A percentile compares a stretch with the other conserved stretches of the same genome.
Conservation (phyloP, 2,797 vertebrate species). For the Sebastes aleutianus region DNA sequence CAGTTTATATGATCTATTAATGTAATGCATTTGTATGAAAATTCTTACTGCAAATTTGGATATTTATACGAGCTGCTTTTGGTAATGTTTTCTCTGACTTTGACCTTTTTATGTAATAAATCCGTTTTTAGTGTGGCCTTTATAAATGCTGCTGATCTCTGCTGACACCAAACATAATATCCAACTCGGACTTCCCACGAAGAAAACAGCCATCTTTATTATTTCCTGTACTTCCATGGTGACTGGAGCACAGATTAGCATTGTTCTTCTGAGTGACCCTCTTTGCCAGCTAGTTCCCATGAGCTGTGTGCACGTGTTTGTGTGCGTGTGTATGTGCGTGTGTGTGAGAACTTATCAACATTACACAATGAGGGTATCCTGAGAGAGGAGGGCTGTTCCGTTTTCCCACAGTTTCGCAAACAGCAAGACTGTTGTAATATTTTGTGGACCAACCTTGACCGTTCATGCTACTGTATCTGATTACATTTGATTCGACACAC, state of each 20-base stretch:
- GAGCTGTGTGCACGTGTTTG: constrained; percentile 42
- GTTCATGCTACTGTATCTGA: constrained; percentile 7
- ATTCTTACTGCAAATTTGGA: constrained; percentile 29
- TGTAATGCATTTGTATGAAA: constrained; percentile 40
- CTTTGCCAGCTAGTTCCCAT: constrained; percentile 72
- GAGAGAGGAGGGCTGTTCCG: constrained; percentile 59
- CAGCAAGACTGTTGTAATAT: constrained; percentile 27
- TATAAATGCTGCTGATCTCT: constrained; percentile 30
- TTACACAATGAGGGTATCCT: constrained; percentile 72
- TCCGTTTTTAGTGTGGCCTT: constrained; percentile 29
- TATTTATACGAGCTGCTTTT: constrained; percentile 58
- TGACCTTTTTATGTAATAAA: constrained; percentile 60
- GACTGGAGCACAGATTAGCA: constrained; percentile 53
- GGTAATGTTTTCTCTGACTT: constrained; percentile 42
- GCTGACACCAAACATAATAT: constrained; percentile 38
- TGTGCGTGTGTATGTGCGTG: constrained; percentile 30
- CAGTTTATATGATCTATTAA: constrained; percentile 34
- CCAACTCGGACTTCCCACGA: constrained; percentile 32
- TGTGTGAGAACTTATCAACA: constrained; percentile 31
- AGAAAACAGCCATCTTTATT: constrained; percentile 62
- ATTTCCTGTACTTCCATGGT: constrained; percentile 70
- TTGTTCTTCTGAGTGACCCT: constrained; percentile 73
- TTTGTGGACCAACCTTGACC: constrained; percentile 18
- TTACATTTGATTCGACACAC: constrained; percentile 20
- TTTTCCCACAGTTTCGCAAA: constrained; percentile 73